Evolutionary conservation across 2,113 vertebrate species (phyloP).

Genomic region (Strix aluco): DNA sequence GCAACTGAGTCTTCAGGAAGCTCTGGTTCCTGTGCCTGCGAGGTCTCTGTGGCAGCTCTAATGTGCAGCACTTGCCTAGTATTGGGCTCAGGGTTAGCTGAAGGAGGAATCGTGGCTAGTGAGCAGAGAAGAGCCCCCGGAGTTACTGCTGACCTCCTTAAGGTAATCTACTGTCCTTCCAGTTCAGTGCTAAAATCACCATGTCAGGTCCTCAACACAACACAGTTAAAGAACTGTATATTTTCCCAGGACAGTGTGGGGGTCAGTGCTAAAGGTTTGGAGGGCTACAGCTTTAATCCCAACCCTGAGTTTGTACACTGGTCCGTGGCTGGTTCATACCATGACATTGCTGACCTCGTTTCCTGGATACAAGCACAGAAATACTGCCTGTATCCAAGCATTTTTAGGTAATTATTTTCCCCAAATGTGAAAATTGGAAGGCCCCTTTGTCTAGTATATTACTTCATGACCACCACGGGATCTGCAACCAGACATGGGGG

Average conservation of each 20-base stretch:
- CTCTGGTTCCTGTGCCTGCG: neutral
- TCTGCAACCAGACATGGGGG: neutral
- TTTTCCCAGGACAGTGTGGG: neutral
- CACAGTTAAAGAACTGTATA: neutral
- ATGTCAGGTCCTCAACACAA: neutral
- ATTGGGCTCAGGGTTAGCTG: neutral
- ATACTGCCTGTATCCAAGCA: neutral
- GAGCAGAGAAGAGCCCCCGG: neutral
- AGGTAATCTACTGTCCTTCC: neutral
- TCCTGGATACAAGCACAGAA: neutral
- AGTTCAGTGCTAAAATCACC: neutral
- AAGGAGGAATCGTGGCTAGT: neutral
- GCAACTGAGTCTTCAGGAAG: neutral
- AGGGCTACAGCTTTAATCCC: neutral
- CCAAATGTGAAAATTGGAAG: neutral
- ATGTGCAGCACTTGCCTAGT: neutral
- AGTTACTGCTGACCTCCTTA: neutral
- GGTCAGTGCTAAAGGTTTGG: neutral
- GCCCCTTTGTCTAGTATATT: neutral
- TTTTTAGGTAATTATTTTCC: slow-evolving; percentile 9
- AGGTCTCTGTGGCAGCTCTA: neutral
- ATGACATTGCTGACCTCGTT: neutral
- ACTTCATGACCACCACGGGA: neutral
- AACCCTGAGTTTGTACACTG: neutral
- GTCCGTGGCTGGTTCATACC: neutral